A percentile compares a stretch with the other conserved stretches of the same genome.
phyloP scores from a whole-genome alignment of 2,113 vertebrate species.

The Coregonus clupeaformis region DNA sequence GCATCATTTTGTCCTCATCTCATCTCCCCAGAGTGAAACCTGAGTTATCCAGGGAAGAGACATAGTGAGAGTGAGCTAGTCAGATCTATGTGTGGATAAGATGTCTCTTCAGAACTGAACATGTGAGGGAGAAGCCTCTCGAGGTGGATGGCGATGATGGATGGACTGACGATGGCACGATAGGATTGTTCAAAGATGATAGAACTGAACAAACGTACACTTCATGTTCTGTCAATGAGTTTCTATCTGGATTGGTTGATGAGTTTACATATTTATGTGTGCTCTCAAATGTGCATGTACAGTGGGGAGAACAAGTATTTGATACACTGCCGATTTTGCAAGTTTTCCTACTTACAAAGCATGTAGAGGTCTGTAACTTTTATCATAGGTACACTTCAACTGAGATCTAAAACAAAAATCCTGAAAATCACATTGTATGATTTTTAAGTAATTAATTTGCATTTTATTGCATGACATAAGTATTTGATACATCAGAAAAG shows the following conservation, averaged over 20 bases:
- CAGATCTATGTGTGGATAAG: slow-evolving; percentile 45
- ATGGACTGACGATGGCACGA: slow-evolving; percentile 36
- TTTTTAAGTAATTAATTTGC: too few relatives aligned
- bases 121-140: slow-evolving; percentile 49
- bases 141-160: slow-evolving; percentile 43
- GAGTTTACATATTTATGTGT: neutral
- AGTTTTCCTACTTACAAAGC: too few relatives aligned
- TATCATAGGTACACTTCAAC: too few relatives aligned
- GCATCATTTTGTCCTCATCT: slow-evolving; percentile 30
- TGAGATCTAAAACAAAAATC: too few relatives aligned
- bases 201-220: neutral
- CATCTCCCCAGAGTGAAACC: slow-evolving; percentile 35
- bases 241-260: neutral
- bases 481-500: too few relatives aligned
- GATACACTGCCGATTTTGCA: too few relatives aligned
- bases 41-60: slow-evolving; percentile 44
- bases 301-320: too few relatives aligned
- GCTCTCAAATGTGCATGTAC: neutral
- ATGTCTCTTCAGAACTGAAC: slow-evolving; percentile 53
- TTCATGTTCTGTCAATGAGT: neutral
- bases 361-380: too few relatives aligned
- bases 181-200: neutral
- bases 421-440: too few relatives aligned
- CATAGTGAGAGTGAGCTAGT: slow-evolving; percentile 39
- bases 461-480: too few relatives aligned